These are phyloP conservation scores for Zosterops borbonicus DNA, from an alignment of 2,113 vertebrate genomes.

Conservation along the genomic window DNA sequence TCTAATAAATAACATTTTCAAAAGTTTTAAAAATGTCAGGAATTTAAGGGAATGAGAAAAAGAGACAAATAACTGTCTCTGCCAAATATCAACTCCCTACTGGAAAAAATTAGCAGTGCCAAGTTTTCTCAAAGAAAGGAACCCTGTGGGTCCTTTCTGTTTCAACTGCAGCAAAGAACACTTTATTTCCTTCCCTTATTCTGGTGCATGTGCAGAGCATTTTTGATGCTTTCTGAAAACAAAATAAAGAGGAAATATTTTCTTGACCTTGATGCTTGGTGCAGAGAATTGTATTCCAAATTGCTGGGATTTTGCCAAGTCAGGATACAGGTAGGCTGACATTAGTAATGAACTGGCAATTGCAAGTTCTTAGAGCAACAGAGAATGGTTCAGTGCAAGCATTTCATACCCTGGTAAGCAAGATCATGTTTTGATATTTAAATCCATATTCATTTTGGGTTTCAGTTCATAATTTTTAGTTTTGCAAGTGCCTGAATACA, in stretches of 20 bases:
- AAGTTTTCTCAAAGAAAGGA: background rate
- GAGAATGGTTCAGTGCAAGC: no score
- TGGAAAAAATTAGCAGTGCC: background rate
- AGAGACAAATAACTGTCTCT: background rate
- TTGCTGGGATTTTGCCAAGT: background rate
- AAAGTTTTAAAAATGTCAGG: background rate
- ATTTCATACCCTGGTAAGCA: no score
- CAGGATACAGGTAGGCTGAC: no score
- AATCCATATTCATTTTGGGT: no score
- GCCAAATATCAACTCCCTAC: background rate
- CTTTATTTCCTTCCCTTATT: background rate
- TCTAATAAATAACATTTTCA: background rate
- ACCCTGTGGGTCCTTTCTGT: background rate
- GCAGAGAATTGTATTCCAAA: background rate
- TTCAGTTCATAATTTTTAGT: no score
- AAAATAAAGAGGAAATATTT: background rate
- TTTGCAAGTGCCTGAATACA: no score
- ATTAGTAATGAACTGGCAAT: no score
- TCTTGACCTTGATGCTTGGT: background rate
- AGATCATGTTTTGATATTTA: no score
- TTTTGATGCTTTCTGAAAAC: background rate
- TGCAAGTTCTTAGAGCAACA: no score
- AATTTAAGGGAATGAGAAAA: background rate
- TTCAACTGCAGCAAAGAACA: background rate
- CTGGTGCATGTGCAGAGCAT: background rate